Conservation (phyloP, 1,140 invertebrate species). For the Maconellicoccus hirsutus region DNA sequence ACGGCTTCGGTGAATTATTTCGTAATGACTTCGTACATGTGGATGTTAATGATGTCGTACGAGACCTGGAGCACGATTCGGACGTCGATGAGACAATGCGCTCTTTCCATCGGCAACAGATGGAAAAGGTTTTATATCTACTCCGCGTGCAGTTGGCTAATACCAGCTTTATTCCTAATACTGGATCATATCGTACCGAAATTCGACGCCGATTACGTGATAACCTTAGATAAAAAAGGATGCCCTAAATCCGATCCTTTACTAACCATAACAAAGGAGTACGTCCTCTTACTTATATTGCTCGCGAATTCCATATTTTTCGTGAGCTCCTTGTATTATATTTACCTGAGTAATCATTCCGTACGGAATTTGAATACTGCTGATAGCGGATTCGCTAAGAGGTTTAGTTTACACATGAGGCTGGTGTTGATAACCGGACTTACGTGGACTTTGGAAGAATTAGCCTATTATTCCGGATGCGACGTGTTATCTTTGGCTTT, state of each 20-base stretch:
- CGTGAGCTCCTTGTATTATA: conserved; percentile 39
- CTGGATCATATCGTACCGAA: conserved; percentile 39
- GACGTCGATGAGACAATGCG: conserved; percentile 39
- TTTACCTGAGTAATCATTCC: conserved; percentile 37
- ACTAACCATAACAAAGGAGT: background rate
- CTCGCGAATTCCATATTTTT: conserved; percentile 46
- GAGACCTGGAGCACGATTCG: conserved; percentile 44
- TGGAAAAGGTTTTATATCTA: conserved; percentile 40
- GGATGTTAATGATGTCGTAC: conserved; percentile 48
- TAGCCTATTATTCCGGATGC: conserved; percentile 39
- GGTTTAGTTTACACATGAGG: conserved; percentile 44
- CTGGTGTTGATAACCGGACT: conserved; percentile 44
- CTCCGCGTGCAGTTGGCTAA: conserved; percentile 42
- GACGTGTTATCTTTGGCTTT: conserved; percentile 41
- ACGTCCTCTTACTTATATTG: conserved; percentile 37
- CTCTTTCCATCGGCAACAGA: conserved; percentile 36
- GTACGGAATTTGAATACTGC: conserved; percentile 32
- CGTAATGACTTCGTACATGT: conserved; percentile 45
- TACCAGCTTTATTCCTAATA: conserved; percentile 34
- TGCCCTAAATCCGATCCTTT: conserved; percentile 34
- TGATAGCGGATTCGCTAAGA: conserved; percentile 24
- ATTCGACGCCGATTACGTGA: conserved; percentile 37
- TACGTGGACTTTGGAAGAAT: conserved; percentile 42
- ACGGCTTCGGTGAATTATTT: conserved; percentile 41
- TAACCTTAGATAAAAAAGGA: conserved; percentile 34